Base-by-base conservation (phyloP, 2,113 vertebrate species). In the Electrona antarctica region DNA sequence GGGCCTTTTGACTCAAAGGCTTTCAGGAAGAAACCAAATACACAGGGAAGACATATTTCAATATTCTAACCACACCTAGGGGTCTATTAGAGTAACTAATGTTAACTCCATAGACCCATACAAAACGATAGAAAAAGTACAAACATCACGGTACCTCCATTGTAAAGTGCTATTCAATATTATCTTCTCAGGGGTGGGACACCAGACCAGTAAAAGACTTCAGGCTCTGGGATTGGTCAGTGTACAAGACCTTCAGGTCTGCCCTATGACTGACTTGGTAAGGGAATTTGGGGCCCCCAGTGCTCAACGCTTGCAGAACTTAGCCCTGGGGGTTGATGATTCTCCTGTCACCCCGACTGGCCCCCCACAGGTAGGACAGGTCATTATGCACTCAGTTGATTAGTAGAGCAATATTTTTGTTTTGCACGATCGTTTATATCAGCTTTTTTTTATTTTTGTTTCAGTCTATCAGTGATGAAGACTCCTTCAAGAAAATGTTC, bases 391-490 rank as follows among this genome's bases (percentile, higher is more conserved):
- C 3, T 67, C 28, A 11, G 47, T 47, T 9, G n/a, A 58, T 68
- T 58, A 8, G 60, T 50, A 52, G n/a, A 45, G 4, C 60, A 45
- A 13, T 41, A 2, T 7, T 2, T n/a, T 51, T 50, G 29, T 61
- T 21, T 21, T 21, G 21, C 21, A 21, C 21, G 5, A 6, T 13
- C 15, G 28, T 71, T 52, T 41, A 29, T 21, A 13, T 56, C 33
- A 1, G n/a, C n/a, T 11, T 61, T 6, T 77, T 50, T 11, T 33
- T 66, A 9, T 75, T 55, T 58, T 15, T 64, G 60, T 79, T 85
- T 69, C 81, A 98, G 97, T 97, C 97, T 60, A 92, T 97, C 60
- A 97, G 97, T 73, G 94, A 96, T 78, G 96, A 98, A 92, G 96
- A 98, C 78, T 96, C 97, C 64, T 96, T 97, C 84, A 95, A 91